Evolutionary conservation across 1,140 invertebrate genomes (phyloP).

Genomic region (Bradynema listronoti): DNA sequence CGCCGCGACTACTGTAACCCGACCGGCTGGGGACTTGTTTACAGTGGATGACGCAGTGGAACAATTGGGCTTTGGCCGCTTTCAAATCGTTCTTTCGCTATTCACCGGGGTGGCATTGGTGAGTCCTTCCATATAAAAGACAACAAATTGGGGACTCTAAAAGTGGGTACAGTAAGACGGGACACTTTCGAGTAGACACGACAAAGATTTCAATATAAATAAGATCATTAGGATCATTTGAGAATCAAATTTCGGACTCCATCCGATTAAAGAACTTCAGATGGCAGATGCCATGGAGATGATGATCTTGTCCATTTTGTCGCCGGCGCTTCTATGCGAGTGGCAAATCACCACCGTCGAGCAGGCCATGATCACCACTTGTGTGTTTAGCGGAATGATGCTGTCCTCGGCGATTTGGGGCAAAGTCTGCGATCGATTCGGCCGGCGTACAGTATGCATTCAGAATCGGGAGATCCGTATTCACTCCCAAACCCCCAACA

Average conservation of each 20-base stretch:
- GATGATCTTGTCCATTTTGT: slow-evolving; percentile 86
- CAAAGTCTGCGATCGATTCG: slow-evolving; percentile 85
- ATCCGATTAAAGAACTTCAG: slow-evolving; percentile 69
- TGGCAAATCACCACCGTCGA: slow-evolving; percentile 76
- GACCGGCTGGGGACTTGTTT: slow-evolving; percentile 9
- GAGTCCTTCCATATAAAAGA: slow-evolving; percentile 1
- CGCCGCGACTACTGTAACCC: slow-evolving; percentile 2
- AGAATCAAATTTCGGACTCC: slow-evolving; percentile 6
- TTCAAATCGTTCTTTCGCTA: slow-evolving; percentile 73
- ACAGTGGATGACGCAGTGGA: slow-evolving; percentile 92
- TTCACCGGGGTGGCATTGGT: slow-evolving; percentile 61
- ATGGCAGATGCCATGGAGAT: slow-evolving; percentile 89
- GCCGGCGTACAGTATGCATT: slow-evolving; percentile 70
- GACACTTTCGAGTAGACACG: background rate
- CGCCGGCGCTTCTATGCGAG: slow-evolving; percentile 82
- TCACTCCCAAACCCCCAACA: background rate
- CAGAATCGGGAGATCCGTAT: too few relatives aligned
- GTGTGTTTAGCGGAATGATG: slow-evolving; percentile 94
- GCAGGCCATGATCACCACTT: slow-evolving; percentile 70
- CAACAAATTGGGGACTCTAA: background rate
- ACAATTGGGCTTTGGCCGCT: slow-evolving; percentile 85
- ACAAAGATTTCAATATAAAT: background rate
- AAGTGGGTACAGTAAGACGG: background rate
- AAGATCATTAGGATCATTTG: slow-evolving; percentile 7
- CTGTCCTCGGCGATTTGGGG: slow-evolving; percentile 89